phyloP scores from a whole-genome alignment of 2,888 invertebrate genomes.

The Drosophila hawaiiensis region DNA sequence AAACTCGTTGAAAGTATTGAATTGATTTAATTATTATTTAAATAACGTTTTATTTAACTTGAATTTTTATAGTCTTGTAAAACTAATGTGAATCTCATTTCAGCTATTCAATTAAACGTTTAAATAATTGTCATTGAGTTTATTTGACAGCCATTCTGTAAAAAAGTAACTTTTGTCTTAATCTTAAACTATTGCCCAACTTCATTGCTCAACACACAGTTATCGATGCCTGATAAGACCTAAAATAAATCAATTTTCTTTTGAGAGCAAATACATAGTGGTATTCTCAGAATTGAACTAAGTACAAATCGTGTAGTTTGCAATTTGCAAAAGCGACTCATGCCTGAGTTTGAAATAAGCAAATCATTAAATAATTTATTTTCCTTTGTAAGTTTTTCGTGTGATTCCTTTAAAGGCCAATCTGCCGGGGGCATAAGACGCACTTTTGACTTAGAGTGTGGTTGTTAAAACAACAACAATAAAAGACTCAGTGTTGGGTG shows the following conservation, averaged over 20 bases:
- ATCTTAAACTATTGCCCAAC: background rate
- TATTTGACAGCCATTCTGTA: background rate
- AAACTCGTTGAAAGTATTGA: background rate
- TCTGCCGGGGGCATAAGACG: background rate
- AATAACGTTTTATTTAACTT: background rate
- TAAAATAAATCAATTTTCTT: too few species aligned
- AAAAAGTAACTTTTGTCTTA: background rate
- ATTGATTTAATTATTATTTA: background rate
- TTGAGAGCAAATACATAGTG: background rate
- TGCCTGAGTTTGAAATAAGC: background rate
- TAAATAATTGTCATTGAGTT: background rate
- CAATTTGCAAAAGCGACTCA: background rate
- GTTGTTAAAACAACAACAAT: background rate
- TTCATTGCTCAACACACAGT: background rate
- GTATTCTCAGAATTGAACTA: background rate
- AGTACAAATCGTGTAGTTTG: background rate
- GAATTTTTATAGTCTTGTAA: background rate
- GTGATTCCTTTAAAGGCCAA: background rate
- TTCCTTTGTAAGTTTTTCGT: background rate
- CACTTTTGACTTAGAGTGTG: background rate
- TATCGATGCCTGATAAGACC: background rate
- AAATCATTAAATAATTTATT: background rate
- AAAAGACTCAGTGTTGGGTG: background rate
- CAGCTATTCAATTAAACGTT: background rate
- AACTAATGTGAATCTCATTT: background rate